These are phyloP conservation scores for Thymelicus sylvestris DNA, from an alignment of 2,888 invertebrate genomes.

Conservation along the genomic window DNA sequence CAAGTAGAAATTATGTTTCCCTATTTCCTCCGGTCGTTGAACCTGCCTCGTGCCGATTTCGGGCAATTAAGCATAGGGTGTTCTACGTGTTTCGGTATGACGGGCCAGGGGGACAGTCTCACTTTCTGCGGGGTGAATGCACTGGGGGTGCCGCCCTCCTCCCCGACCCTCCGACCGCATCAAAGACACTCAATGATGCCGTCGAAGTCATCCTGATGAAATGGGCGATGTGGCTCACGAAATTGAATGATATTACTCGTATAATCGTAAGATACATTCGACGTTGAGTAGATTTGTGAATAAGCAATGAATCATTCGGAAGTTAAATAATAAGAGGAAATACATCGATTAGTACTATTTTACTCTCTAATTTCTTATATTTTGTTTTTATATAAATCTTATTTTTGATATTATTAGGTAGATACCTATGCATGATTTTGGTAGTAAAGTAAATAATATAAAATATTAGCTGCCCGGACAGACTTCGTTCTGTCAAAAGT, in stretches of 20 bases:
- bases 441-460: too few relatives aligned
- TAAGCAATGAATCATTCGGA: too few relatives aligned
- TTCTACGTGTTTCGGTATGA: constrained; percentile 71
- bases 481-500: too few relatives aligned
- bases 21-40: constrained; percentile 67
- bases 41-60: constrained; percentile 69
- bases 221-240: constrained; percentile 7
- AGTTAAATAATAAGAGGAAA: too few relatives aligned
- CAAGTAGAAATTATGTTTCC: constrained; percentile 46
- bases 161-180: constrained; percentile 68
- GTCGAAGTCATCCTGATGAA: constrained; percentile 48
- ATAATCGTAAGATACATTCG: neutral
- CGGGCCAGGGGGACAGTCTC: constrained; percentile 71
- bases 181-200: constrained; percentile 75
- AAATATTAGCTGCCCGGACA: too few relatives aligned
- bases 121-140: constrained; percentile 83
- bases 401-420: too few relatives aligned
- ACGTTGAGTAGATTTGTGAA: too few relatives aligned
- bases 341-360: too few relatives aligned
- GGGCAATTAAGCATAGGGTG: constrained; percentile 79
- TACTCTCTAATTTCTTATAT: too few relatives aligned
- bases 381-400: too few relatives aligned
- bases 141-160: constrained; percentile 73
- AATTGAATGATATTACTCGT: neutral
- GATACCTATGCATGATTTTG: too few relatives aligned